A percentile compares a stretch with the other conserved stretches of the same genome.
Conservation (phyloP, 2,113 vertebrate genomes). For the Psephotus haematonotus region DNA sequence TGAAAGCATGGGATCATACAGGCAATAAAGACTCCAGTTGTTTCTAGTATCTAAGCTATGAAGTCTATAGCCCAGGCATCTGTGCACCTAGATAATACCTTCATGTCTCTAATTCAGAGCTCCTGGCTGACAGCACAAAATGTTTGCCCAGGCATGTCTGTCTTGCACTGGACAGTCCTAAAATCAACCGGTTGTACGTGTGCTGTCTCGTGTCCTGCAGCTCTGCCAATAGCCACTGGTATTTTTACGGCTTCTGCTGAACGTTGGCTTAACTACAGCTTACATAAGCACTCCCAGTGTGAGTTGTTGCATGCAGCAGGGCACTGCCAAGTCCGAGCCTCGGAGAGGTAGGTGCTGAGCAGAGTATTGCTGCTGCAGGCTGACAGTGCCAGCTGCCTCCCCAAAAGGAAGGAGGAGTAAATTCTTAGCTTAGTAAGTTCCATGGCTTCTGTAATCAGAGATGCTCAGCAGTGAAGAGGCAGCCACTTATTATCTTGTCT, state of each 20-base stretch:
- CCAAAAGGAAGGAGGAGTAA: neutral
- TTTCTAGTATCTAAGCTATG: neutral
- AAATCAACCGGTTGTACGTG: neutral
- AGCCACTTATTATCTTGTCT: neutral
- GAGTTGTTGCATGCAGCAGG: neutral
- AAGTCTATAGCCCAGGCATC: neutral
- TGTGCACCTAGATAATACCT: neutral
- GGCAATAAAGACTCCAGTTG: neutral
- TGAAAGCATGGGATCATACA: neutral
- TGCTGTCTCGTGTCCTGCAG: neutral
- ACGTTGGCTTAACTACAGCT: neutral
- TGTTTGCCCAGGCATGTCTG: neutral
- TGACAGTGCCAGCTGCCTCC: neutral
- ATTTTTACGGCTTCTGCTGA: neutral
- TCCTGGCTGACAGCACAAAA: neutral
- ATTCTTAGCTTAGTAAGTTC: neutral
- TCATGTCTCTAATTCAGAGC: neutral
- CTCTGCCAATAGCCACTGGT: neutral
- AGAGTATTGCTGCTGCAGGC: neutral
- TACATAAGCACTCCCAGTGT: rapidly evolving
- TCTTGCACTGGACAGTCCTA: neutral
- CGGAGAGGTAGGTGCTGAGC: neutral
- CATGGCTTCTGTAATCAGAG: neutral
- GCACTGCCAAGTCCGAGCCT: neutral
- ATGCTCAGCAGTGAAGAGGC: neutral